Evolutionary conservation across 2,113 vertebrate genomes (phyloP), one percentile per base, ranked within the genome.

Genomic region (Pongo abelii): DNA sequence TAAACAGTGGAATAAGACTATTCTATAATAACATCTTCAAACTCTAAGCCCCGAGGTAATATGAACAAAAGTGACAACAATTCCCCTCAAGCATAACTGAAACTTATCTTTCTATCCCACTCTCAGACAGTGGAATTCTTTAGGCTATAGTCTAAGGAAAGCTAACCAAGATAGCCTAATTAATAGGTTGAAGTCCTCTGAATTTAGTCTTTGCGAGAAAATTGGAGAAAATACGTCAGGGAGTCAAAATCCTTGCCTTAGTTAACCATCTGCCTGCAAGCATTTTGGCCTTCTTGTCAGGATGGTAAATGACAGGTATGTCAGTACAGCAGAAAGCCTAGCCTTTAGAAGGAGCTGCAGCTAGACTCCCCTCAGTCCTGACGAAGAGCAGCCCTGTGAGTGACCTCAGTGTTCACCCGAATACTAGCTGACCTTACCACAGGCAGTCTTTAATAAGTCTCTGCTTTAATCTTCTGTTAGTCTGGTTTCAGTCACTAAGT

Each of bases 401-500:
- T 50, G 74, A 59, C 85, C 38, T 89, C 75, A 70, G 52, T 7
- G 30, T 30, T 89, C 48, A 84, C 70, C 40, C 12, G 6, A 48
- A 86, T 27, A 25, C 75, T 25, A 48, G 50, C 61, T 84, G 40
- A 85, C 9, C 32, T 38, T 14, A 38, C 38, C 85, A n/a, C 14
- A 35, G 67, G 27, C n/a, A 81, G 52, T 75, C 75, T 84, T 18
- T 70, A 96, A 16, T n/a, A 35, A 67, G 30, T 52, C 17, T 84
- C 46, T 61, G 22, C 25, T 48, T 79, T 91, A 55, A 55, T 83
- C 93, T 93, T 92, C 52, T 6, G 0, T 16, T 59, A 40, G 35
- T 89, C 67, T 80, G 87, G n/a, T 92, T 98, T 96, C 72, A 83
- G 8, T 84, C 72, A 87, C 30, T 25, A 69, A 88, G 59, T 43